Conservation (phyloP, 2,797 vertebrate genomes). For the Gadopsis bispinosus region DNA sequence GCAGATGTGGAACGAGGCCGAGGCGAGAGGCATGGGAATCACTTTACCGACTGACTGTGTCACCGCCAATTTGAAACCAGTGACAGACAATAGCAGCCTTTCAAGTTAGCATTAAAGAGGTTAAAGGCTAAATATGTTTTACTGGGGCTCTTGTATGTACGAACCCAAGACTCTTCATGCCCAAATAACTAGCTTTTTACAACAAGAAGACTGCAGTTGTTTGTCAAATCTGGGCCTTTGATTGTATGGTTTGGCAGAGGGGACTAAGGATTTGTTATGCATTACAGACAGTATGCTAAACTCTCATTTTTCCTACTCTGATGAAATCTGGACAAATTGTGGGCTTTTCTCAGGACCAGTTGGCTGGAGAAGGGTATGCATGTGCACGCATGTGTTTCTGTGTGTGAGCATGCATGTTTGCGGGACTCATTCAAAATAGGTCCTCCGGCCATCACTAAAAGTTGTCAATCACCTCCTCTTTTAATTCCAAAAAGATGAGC, state of each 20-base stretch:
- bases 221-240: conserved; percentile 54
- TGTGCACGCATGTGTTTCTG: conserved; percentile 47
- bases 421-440: conserved; percentile 48
- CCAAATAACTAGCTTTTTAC: conserved; percentile 44
- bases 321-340: conserved; percentile 71
- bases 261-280: conserved; percentile 57
- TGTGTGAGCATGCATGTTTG: conserved; percentile 32
- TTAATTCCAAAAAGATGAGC: conserved; percentile 70
- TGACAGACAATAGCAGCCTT: conserved; percentile 42
- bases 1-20: conserved; percentile 74
- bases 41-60: conserved; percentile 51
- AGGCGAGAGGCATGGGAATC: conserved; percentile 46
- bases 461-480: conserved; percentile 70
- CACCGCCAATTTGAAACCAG: conserved; percentile 36
- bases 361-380: conserved; percentile 26
- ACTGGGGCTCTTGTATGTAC: conserved; percentile 28
- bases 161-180: conserved; percentile 40
- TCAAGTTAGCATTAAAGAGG: conserved; percentile 47
- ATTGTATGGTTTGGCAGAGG: conserved; percentile 63
- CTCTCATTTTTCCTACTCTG: conserved; percentile 48
- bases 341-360: conserved; percentile 43
- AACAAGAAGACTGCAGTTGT: conserved; percentile 44
- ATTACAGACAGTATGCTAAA: conserved; percentile 53
- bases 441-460: conserved; percentile 55
- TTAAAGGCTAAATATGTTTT: conserved; percentile 50